phyloP scores from a whole-genome alignment of 2,888 invertebrate genomes.

The Cosmorhoe ocellata region DNA sequence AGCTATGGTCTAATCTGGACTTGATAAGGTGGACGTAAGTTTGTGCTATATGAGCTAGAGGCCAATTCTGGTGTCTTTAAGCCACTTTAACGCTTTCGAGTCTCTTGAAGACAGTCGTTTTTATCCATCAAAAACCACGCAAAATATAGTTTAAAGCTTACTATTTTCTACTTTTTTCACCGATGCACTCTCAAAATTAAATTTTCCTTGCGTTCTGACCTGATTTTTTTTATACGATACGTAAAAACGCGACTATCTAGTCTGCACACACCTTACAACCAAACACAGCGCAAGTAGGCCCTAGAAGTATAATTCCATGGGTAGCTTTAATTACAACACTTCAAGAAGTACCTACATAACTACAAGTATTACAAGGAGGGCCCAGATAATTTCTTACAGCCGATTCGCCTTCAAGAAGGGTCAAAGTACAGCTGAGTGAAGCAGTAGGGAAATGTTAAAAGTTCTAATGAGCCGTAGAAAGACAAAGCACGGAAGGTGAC shows the following conservation, averaged over 20 bases:
- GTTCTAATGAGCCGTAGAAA: slow-evolving; percentile 16
- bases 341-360: slow-evolving; percentile 49
- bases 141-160: too few species aligned
- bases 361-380: slow-evolving; percentile 45
- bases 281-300: slow-evolving; percentile 20
- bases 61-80: too few species aligned
- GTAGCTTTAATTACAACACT: slow-evolving; percentile 70
- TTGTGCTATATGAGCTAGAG: too few species aligned
- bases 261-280: slow-evolving; percentile 26
- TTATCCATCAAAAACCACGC: too few species aligned
- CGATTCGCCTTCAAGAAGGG: slow-evolving; percentile 59
- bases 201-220: too few species aligned
- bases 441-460: slow-evolving; percentile 17
- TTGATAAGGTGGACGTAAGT: too few species aligned
- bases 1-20: too few species aligned
- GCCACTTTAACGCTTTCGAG: too few species aligned
- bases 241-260: not conserved
- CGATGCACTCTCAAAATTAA: too few species aligned
- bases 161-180: too few species aligned
- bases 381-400: slow-evolving; percentile 71
- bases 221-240: too few species aligned
- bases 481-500: not conserved
- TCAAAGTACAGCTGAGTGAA: slow-evolving; percentile 24
- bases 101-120: too few species aligned
- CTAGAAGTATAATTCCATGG: slow-evolving; percentile 31